A percentile compares a stretch with the other conserved stretches of the same genome.
These are phyloP conservation scores for Psephotus haematonotus DNA, from an alignment of 2,113 vertebrate species.

Conservation along the genomic window DNA sequence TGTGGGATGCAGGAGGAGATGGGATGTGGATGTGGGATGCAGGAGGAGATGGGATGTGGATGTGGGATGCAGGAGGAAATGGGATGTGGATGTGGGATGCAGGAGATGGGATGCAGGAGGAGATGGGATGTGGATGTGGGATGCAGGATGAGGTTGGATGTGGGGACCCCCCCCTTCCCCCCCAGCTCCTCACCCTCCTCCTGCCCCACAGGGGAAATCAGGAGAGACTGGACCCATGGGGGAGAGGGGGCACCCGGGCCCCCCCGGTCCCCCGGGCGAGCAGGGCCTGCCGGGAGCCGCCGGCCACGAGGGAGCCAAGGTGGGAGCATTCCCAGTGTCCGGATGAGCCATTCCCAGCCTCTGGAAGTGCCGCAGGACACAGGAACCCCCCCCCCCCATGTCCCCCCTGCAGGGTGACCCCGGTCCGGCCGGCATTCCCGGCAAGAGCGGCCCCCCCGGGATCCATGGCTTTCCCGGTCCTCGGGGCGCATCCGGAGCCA, in stretches of 20 bases:
- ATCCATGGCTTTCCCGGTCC: conserved; percentile 84
- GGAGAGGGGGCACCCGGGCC: conserved; percentile 89
- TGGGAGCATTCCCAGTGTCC: conserved; percentile 27
- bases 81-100: neutral
- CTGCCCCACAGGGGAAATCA: conserved; percentile 80
- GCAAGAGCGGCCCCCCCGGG: conserved; percentile 87
- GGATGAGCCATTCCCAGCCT: neutral
- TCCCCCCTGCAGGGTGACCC: conserved; percentile 82
- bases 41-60: too few relatives aligned
- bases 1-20: too few relatives aligned
- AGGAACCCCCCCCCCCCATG: neutral
- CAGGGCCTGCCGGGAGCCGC: conserved; percentile 87
- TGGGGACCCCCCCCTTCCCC: neutral
- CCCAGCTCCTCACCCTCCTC: neutral
- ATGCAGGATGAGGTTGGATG: neutral
- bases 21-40: too few relatives aligned
- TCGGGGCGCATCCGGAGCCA: conserved; percentile 80
- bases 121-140: too few relatives aligned
- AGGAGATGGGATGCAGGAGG: too few relatives aligned
- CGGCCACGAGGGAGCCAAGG: conserved; percentile 90
- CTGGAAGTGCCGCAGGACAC: neutral
- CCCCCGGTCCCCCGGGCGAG: conserved; percentile 90
- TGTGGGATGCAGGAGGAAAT: too few relatives aligned
- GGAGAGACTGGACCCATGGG: conserved; percentile 88
- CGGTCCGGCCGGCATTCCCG: conserved; percentile 79